Base-by-base conservation (phyloP, 2,113 vertebrate genomes). In the Callithrix jacchus region DNA sequence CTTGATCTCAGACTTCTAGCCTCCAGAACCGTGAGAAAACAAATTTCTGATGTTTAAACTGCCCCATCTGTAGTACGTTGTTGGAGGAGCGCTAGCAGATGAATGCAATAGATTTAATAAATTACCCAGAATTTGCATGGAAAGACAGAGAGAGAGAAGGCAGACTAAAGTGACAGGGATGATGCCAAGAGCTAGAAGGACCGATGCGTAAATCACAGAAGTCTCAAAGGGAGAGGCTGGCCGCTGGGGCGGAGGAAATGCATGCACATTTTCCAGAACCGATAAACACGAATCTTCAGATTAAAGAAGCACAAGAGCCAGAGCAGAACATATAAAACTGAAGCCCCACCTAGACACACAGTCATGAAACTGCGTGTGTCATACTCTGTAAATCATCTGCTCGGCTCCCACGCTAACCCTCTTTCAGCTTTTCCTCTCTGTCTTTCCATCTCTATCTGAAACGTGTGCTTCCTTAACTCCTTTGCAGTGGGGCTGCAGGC, bases 21-120 rank as follows among this genome's bases (percentile, higher is more conserved):
- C 64, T 37, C 70, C 64, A 58, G 40, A 81, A 17, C 9, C 1
- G 4, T 4, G 6, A 11, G 23, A 37, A 73, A 6, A 73, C 23
- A 23, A 74, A 25, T 32, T 21, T 14, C 37, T 11, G 4, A 20
- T 56, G 73, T 54, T 35, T 6, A 1, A 37, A 40, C 17, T 4
- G 4, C 21, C 40, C 25, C 21, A 4, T 14, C 27, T 13, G 5
- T 6, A 68, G 66, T 3, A 18, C 66, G 40, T 32, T 25, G 35
- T 25, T 30, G 25, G 0, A 2, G 42, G 35, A 2, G 6, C 6
- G 8, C 17, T 12, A 4, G 37, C 13, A 17, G 35, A 73, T 5
- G 17, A 70, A 45, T 20, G 30, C 49, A 81, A 56, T 13, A 37
- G 74, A 27, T 23, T 16, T 8, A 25, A 23, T 35, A 23, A 54